Evolutionary conservation across 2,113 vertebrate genomes (phyloP).

Genomic region (Lasiurus borealis): DNA sequence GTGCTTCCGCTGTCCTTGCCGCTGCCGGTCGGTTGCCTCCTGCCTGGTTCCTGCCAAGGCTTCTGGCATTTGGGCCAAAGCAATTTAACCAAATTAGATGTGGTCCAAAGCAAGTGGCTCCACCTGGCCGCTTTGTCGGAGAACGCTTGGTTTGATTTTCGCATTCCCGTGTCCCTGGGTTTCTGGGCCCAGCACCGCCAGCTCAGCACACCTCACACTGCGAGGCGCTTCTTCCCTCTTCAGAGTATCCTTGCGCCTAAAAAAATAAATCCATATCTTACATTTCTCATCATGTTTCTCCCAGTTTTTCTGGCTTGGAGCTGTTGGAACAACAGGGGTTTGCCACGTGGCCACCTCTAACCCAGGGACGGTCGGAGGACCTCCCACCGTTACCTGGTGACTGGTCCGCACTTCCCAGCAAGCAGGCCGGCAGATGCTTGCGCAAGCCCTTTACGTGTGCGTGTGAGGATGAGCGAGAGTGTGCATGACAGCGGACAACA

Average conservation of each 20-base stretch:
- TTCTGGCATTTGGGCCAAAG: background rate
- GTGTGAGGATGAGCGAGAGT: background rate
- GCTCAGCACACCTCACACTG: background rate
- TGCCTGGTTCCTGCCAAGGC: background rate
- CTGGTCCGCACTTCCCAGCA: background rate
- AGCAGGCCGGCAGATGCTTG: accelerated
- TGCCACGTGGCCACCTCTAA: background rate
- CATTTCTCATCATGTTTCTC: slow-evolving; percentile 35
- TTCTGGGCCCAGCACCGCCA: background rate
- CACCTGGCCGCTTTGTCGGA: background rate
- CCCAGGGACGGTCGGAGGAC: accelerated
- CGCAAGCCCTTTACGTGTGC: no score
- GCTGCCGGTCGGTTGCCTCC: no score
- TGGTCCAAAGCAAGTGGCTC: background rate
- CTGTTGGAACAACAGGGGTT: background rate
- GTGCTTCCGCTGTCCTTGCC: background rate
- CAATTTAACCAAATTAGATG: background rate
- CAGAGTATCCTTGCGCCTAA: background rate
- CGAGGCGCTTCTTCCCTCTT: background rate
- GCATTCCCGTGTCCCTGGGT: background rate
- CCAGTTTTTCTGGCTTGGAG: background rate
- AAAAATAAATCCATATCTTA: slow-evolving; percentile 27
- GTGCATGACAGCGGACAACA: background rate
- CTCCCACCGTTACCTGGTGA: no score
- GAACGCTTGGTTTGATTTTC: slow-evolving; percentile 15